Conservation (phyloP, 2,113 vertebrate genomes). For the Oplegnathus fasciatus region DNA sequence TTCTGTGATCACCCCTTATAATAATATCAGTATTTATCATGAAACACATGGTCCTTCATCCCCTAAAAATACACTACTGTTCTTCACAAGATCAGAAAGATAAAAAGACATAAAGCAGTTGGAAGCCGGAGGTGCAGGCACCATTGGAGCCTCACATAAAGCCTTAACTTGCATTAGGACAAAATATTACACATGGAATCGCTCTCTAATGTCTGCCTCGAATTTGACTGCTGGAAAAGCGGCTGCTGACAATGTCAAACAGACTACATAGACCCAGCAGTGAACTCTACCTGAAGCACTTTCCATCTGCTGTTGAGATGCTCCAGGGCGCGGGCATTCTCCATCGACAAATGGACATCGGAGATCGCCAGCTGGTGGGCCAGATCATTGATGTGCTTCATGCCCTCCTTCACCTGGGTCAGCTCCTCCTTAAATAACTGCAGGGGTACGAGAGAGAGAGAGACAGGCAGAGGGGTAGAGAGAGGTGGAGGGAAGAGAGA, state of each 20-base stretch:
- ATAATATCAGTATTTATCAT: background rate
- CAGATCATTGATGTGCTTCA: constrained; percentile 95
- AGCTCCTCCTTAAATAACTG: constrained; percentile 97
- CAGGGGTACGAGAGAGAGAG: background rate
- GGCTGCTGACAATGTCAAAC: constrained; percentile 39
- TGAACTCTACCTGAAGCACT: constrained; percentile 91
- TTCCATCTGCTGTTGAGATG: constrained; percentile 97
- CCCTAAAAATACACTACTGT: background rate
- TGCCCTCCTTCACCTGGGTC: constrained; percentile 93
- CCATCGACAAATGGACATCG: constrained; percentile 96
- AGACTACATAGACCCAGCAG: constrained; percentile 8
- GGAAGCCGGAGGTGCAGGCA: background rate
- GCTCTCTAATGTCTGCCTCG: background rate
- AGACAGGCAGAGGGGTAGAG: background rate
- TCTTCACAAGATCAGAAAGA: constrained; percentile 16
- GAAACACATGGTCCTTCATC: background rate
- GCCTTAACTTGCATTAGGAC: background rate
- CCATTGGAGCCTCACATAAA: background rate
- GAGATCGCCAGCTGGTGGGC: constrained; percentile 97
- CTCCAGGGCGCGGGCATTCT: constrained; percentile 92
- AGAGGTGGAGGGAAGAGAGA: background rate
- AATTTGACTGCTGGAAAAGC: constrained; percentile 14
- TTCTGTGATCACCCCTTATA: background rate
- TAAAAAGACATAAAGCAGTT: constrained; percentile 21
- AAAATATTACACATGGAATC: constrained; percentile 1